Percentiles rank a stretch among this genome's conserved stretches.
These are phyloP conservation scores for Drosophila emarginata DNA, from an alignment of 2,888 invertebrate genomes.

Conservation along the genomic window DNA sequence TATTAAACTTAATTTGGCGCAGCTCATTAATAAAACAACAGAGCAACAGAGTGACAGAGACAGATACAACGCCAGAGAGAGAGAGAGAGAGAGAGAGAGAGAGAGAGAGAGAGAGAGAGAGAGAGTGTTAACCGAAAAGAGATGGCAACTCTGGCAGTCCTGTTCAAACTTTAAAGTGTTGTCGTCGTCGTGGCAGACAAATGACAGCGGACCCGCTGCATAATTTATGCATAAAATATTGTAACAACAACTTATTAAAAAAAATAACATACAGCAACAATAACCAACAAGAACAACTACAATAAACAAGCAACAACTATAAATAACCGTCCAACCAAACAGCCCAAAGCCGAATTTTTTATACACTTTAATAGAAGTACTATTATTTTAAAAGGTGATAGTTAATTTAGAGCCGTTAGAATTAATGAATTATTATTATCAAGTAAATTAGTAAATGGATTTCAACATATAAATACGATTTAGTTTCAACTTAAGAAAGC, in stretches of 20 bases:
- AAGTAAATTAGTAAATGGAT: no score
- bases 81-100: slow-evolving; percentile 1
- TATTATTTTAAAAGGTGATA: no score
- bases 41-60: slow-evolving; percentile 11
- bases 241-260: slow-evolving; percentile 70
- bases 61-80: slow-evolving; percentile 6
- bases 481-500: no score
- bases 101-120: not conserved
- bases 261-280: slow-evolving; percentile 59
- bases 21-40: slow-evolving; percentile 71
- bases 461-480: no score
- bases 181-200: slow-evolving; percentile 24
- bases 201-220: slow-evolving; percentile 48
- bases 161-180: slow-evolving; percentile 51
- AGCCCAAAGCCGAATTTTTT: not conserved
- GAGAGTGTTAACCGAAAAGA: not conserved
- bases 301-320: slow-evolving; percentile 64
- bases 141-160: slow-evolving; percentile 23
- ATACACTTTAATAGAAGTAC: not conserved
- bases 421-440: no score
- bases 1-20: slow-evolving; percentile 73
- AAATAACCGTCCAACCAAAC: slow-evolving; percentile 52
- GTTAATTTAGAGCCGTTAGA: no score
- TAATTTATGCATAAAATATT: slow-evolving; percentile 73
- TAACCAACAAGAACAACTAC: slow-evolving; percentile 53